Percentiles rank a stretch among this genome's conserved stretches.
Conservation (phyloP, 1,140 invertebrate genomes). For the Lasaia peninsularis region DNA sequence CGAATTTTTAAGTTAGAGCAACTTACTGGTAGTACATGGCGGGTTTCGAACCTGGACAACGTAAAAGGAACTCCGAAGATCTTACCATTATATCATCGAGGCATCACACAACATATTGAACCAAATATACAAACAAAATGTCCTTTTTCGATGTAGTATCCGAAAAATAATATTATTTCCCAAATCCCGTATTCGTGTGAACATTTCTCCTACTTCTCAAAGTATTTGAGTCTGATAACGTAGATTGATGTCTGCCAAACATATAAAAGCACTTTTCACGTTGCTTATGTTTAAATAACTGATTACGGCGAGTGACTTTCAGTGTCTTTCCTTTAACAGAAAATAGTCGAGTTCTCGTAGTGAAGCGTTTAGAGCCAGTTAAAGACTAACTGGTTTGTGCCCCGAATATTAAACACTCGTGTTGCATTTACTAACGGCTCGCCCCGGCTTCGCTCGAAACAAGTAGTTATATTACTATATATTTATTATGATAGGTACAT, state of each 20-base stretch:
- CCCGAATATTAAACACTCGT: background rate
- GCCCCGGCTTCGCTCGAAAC: too few species aligned
- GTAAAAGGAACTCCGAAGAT: too few species aligned
- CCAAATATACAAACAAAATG: too few species aligned
- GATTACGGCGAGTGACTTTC: conserved; percentile 14
- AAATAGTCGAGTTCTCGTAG: conserved; percentile 3
- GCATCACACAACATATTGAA: too few species aligned
- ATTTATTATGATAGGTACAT: too few species aligned
- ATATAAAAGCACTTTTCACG: conserved; percentile 14
- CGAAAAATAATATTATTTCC: background rate
- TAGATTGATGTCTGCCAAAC: conserved; percentile 11
- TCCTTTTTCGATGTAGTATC: too few species aligned
- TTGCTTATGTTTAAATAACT: conserved; percentile 18
- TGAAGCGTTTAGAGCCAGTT: background rate
- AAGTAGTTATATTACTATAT: too few species aligned
- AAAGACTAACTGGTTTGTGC: background rate
- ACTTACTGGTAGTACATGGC: too few species aligned
- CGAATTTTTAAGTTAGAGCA: too few species aligned
- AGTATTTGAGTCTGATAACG: background rate
- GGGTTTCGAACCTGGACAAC: too few species aligned
- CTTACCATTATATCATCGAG: too few species aligned
- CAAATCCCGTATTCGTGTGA: background rate
- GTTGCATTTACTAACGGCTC: too few species aligned
- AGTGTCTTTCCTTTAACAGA: conserved; percentile 7
- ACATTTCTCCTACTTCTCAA: background rate